These are phyloP conservation scores for Drosophila navojoa DNA, from an alignment of 1,140 invertebrate species.

Conservation along the genomic window DNA sequence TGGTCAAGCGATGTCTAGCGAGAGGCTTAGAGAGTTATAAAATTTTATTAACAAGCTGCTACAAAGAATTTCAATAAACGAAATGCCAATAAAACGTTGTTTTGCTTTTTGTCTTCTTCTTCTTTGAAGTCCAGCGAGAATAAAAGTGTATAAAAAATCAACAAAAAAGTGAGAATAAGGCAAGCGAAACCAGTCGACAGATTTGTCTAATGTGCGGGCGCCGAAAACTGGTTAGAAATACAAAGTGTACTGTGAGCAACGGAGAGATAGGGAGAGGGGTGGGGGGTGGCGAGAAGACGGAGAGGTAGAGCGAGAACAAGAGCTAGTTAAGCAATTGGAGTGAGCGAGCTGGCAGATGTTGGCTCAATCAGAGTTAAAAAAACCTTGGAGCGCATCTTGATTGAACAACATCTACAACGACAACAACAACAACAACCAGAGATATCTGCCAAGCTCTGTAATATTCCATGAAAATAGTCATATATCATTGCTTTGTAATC, in stretches of 20 bases:
- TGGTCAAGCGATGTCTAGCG: conserved; percentile 21
- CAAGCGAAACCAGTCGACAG: conserved; percentile 63
- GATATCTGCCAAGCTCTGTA: conserved; percentile 7
- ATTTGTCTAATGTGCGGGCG: conserved; percentile 68
- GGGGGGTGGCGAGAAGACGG: neutral
- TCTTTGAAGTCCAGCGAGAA: conserved; percentile 18
- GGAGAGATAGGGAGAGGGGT: conserved; percentile 14
- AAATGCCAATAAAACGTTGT: conserved; percentile 37
- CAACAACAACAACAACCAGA: no score
- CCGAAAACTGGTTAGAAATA: conserved; percentile 65
- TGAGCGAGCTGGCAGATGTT: neutral
- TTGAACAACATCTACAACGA: conserved; percentile 20
- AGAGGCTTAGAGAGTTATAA: neutral
- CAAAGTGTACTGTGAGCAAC: conserved; percentile 17
- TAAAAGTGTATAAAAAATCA: conserved; percentile 17
- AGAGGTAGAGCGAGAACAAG: neutral
- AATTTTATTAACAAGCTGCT: conserved; percentile 28
- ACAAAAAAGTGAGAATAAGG: conserved; percentile 63
- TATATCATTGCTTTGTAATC: neutral
- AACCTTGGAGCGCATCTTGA: conserved; percentile 75
- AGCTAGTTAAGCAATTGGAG: neutral
- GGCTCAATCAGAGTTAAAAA: conserved; percentile 32
- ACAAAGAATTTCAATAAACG: conserved; percentile 39
- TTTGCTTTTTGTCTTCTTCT: no score
- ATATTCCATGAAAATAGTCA: conserved; percentile 17